Evolutionary conservation across 1,140 invertebrate genomes (phyloP), one percentile per base, ranked within the genome.

Genomic region (Popillia japonica): DNA sequence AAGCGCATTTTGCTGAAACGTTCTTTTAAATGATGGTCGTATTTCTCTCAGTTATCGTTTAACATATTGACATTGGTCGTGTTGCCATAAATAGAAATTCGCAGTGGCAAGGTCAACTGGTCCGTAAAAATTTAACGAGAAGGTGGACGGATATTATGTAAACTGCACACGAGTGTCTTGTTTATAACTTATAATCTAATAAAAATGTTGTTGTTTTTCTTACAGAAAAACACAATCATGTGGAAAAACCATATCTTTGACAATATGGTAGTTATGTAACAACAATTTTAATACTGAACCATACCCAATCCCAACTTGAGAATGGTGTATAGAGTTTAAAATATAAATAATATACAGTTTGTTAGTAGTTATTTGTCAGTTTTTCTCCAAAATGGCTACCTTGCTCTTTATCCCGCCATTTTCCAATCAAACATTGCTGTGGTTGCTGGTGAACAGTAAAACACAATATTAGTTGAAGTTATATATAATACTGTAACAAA

Each of bases 11-110:
- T 14, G 22, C 7, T 34, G 27, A 68, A 68, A 27, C 11, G 10
- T 27, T 55, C 48, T 17, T 6, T 68, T 9, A 14, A 11, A 68
- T 68, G 61, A 34, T 22, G 61, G 27, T 68, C n/a, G 7, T 61
- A 17, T 20, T 20, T 68, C 7, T 68, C 9, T 68, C 27, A 22
- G 9, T 68, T 68, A 68, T 68, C 22, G 61, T 20, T 34, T 34
- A 68, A 68, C 22, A 68, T 68, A 68, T 68, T 68, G 27, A 68
- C 61, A 68, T 68, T 68, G 61, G 11, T 68, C 22, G 22, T 68
- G 9, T 68, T 22, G 61, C 61, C 20, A 11, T 68, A 68, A 68
- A 68, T 68, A 68, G 61, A 22, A 68, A 68, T 64, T 64, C 22
- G 61, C 27, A 8, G 14, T 55, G 11, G 61, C 61, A 68, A 68